Evolutionary conservation across 2,113 vertebrate genomes (phyloP).

Genomic region (Lepidothrix coronata): DNA sequence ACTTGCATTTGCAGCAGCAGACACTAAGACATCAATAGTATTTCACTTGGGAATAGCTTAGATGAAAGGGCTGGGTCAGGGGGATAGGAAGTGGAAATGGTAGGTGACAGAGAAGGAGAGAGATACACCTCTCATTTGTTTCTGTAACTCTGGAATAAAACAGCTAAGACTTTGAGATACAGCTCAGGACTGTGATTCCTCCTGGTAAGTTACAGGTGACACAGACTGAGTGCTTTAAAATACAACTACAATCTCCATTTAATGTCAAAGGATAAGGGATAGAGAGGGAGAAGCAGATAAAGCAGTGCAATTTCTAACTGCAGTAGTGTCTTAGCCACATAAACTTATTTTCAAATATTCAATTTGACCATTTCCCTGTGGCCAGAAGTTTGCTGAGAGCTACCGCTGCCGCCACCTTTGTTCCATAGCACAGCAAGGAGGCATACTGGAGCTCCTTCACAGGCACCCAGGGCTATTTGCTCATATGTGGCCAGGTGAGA

Average conservation of each 20-base stretch:
- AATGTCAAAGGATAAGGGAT: not conserved
- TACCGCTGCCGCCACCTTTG: not conserved
- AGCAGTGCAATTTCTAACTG: not conserved
- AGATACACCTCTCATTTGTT: accelerated
- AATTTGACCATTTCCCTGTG: not conserved
- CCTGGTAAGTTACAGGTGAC: not conserved
- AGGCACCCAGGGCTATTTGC: not conserved
- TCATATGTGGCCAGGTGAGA: not conserved
- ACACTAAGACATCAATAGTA: not conserved
- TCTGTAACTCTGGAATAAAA: not conserved
- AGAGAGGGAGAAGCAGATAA: not conserved
- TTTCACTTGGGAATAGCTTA: not conserved
- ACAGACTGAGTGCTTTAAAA: not conserved
- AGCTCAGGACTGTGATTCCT: not conserved
- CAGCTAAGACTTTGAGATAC: not conserved
- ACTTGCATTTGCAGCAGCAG: not conserved
- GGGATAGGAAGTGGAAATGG: not conserved
- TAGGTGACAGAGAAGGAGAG: not conserved
- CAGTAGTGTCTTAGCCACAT: not conserved
- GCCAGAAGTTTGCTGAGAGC: not conserved
- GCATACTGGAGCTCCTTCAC: not conserved
- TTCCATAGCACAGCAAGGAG: not conserved
- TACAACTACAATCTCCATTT: not conserved
- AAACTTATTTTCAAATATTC: not conserved
- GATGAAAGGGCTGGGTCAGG: not conserved